Percentiles rank a stretch among this genome's conserved stretches.
These are phyloP conservation scores for Chalcosyrphus nemorum DNA, from an alignment of 2,888 invertebrate genomes.

Conservation along the genomic window DNA sequence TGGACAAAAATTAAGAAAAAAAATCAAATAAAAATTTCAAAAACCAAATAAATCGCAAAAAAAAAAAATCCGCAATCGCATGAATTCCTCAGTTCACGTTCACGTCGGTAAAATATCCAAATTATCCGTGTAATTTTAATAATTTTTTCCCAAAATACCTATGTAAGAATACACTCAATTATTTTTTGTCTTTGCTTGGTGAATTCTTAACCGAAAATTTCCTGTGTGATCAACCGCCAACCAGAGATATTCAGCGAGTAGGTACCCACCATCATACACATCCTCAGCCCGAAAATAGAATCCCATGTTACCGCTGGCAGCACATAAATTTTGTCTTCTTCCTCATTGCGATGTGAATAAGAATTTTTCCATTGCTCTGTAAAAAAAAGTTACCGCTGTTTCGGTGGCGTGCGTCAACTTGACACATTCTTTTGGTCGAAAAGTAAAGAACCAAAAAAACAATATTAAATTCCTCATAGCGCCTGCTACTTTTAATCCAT, in stretches of 20 bases:
- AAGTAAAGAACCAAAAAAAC: not conserved
- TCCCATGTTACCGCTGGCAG: slow-evolving; percentile 5
- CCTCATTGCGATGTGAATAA: slow-evolving; percentile 34
- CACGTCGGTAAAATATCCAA: slow-evolving; percentile 45
- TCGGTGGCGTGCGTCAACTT: not conserved
- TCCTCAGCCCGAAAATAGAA: slow-evolving; percentile 42
- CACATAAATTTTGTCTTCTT: slow-evolving; percentile 44
- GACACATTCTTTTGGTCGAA: slow-evolving; percentile 6
- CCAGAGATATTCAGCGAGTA: not conserved
- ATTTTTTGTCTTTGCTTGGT: slow-evolving; percentile 30
- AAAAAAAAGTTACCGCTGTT: not conserved
- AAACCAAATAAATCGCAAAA: no score
- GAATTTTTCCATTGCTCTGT: slow-evolving; percentile 17
- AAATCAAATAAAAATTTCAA: no score
- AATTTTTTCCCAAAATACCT: slow-evolving; percentile 42
- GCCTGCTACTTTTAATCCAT: not conserved
- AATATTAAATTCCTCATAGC: not conserved
- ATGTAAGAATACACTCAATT: slow-evolving; percentile 52
- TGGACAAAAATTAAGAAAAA: no score
- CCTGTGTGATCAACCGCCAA: slow-evolving; percentile 8
- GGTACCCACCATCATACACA: not conserved
- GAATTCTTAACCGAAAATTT: slow-evolving; percentile 21
- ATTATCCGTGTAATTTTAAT: slow-evolving; percentile 61
- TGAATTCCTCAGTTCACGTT: slow-evolving; percentile 5
- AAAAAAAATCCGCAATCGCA: not conserved